Conservation (phyloP, 2,888 invertebrate species). For the Drosophila neoperkinsi region DNA sequence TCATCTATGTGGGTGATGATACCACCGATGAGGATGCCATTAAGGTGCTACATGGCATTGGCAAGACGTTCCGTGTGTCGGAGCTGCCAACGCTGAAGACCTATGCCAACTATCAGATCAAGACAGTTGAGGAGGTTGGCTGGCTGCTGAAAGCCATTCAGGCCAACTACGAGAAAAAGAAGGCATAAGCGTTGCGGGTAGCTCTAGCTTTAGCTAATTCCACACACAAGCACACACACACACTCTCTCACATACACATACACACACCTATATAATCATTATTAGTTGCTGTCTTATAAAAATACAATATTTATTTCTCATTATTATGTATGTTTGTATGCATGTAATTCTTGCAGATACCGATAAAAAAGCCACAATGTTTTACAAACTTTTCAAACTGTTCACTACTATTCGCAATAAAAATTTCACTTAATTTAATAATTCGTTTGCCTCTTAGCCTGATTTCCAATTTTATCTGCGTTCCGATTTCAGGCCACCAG, state of each 20-base stretch:
- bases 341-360: conserved; percentile 40
- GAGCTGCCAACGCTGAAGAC: conserved; percentile 90
- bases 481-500: conserved; percentile 75
- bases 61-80: conserved; percentile 91
- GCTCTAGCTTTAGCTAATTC: conserved; percentile 77
- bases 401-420: conserved; percentile 59
- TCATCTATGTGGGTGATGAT: conserved; percentile 95
- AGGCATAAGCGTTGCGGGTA: conserved; percentile 58
- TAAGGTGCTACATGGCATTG: conserved; percentile 88
- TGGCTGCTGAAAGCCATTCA: conserved; percentile 90
- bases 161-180: conserved; percentile 83
- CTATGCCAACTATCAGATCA: conserved; percentile 90
- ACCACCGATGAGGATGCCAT: conserved; percentile 96
- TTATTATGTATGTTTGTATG: conserved; percentile 38
- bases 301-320: conserved; percentile 47
- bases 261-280: conserved; percentile 28
- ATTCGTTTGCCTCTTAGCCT: conserved; percentile 9
- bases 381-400: conserved; percentile 27
- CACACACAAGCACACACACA: conserved; percentile 60
- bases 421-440: conserved; percentile 38
- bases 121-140: conserved; percentile 91
- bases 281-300: conserved; percentile 35
- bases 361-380: conserved; percentile 17
- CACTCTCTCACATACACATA: conserved; percentile 1
- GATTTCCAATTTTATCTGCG: conserved; percentile 58